These are phyloP conservation scores for Bucco capensis DNA, from an alignment of 2,113 vertebrate genomes.

Conservation along the genomic window DNA sequence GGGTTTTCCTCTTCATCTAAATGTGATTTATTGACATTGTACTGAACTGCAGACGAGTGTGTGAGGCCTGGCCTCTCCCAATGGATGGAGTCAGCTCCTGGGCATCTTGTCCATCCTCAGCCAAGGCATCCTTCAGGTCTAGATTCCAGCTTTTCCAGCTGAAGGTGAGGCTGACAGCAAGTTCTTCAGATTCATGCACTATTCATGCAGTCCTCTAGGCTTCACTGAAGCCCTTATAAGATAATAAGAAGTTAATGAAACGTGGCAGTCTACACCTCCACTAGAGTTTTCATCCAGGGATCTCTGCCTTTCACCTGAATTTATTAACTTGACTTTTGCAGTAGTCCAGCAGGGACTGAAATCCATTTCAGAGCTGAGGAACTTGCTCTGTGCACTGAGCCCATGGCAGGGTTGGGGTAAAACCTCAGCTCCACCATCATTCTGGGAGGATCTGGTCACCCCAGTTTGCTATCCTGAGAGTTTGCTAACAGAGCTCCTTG, in stretches of 20 bases:
- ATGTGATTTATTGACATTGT: not conserved
- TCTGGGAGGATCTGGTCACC: not conserved
- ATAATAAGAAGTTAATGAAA: slow-evolving; percentile 64
- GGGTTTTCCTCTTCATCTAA: not conserved
- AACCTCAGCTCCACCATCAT: not conserved
- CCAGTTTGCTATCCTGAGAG: not conserved
- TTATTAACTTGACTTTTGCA: slow-evolving; percentile 44
- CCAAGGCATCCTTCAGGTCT: not conserved
- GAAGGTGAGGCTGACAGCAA: slow-evolving; percentile 50
- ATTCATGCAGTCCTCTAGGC: slow-evolving; percentile 38
- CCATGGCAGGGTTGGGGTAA: not conserved
- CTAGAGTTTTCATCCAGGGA: slow-evolving; percentile 21
- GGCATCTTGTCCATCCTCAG: not conserved
- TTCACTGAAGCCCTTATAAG: slow-evolving; percentile 45
- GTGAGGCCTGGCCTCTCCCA: not conserved
- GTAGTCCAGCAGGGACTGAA: not conserved
- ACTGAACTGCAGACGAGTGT: not conserved
- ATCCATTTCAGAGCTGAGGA: not conserved
- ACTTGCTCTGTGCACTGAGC: not conserved
- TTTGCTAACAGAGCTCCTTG: not conserved
- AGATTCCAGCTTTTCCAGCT: not conserved
- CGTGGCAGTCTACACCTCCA: slow-evolving; percentile 23
- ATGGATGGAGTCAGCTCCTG: not conserved
- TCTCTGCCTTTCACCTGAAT: slow-evolving; percentile 11
- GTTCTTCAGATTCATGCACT: slow-evolving; percentile 51